Evolutionary conservation across 2,113 vertebrate genomes (phyloP).

Genomic region (Oreochromis aureus): DNA sequence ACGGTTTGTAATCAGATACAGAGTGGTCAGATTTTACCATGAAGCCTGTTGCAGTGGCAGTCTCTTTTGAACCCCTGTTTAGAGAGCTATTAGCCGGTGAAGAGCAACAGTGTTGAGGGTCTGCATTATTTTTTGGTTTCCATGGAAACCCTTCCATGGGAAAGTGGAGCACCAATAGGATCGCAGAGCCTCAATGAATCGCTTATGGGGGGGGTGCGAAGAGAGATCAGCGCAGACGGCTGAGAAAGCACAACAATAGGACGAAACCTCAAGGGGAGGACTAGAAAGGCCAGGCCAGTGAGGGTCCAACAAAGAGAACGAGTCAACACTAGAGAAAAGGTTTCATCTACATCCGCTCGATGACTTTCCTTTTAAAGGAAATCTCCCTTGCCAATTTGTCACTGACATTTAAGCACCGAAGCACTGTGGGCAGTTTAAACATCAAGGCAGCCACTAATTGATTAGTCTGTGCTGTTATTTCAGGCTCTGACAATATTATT

Average conservation of each 20-base stretch:
- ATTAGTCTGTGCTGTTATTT: slow-evolving; percentile 56
- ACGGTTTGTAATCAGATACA: background rate
- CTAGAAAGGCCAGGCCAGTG: slow-evolving; percentile 49
- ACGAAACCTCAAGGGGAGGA: slow-evolving; percentile 43
- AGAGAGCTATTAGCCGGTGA: slow-evolving; percentile 53
- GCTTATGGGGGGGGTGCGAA: slow-evolving; percentile 47
- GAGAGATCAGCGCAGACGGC: slow-evolving; percentile 48
- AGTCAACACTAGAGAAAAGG: slow-evolving; percentile 38
- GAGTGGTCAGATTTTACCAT: slow-evolving; percentile 14
- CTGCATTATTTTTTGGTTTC: slow-evolving; percentile 68
- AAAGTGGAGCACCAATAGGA: slow-evolving; percentile 67
- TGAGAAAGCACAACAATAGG: slow-evolving; percentile 62
- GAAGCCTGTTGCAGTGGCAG: slow-evolving; percentile 47
- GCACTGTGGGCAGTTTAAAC: slow-evolving; percentile 33
- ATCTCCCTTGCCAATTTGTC: slow-evolving; percentile 35
- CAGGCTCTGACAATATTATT: slow-evolving; percentile 50
- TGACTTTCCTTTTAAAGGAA: slow-evolving; percentile 24
- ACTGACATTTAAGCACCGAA: slow-evolving; percentile 61
- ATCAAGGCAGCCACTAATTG: slow-evolving; percentile 49
- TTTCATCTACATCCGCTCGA: slow-evolving; percentile 51
- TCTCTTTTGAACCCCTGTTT: slow-evolving; percentile 43
- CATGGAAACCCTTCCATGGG: slow-evolving; percentile 65
- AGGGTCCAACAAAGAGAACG: slow-evolving; percentile 36
- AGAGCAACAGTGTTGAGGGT: slow-evolving; percentile 57
- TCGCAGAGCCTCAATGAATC: slow-evolving; percentile 44